Percentiles rank a stretch among this genome's conserved stretches.
These are phyloP conservation scores for Tragelaphus eurycerus DNA, from an alignment of 2,797 vertebrate species.

Conservation along the genomic window DNA sequence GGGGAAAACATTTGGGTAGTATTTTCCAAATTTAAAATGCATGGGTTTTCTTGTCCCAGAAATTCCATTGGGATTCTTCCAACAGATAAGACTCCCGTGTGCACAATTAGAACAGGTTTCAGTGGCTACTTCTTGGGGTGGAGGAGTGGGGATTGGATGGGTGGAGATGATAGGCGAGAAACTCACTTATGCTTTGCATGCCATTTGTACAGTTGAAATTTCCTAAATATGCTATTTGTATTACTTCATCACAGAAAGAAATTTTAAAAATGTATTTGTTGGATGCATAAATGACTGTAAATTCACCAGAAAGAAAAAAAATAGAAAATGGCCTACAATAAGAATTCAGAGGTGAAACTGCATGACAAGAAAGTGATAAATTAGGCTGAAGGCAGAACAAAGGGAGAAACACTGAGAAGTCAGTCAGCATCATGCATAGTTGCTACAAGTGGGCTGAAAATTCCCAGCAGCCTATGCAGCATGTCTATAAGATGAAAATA, in stretches of 20 bases:
- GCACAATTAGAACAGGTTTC: not conserved
- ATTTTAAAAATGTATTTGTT: not conserved
- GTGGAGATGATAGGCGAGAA: not conserved
- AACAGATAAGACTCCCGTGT: not conserved
- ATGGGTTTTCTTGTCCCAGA: not conserved
- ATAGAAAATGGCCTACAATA: not conserved
- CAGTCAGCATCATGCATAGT: not conserved
- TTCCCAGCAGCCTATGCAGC: not conserved
- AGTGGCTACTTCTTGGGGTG: not conserved
- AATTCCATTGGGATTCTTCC: not conserved
- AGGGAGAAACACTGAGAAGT: not conserved
- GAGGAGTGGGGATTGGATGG: not conserved
- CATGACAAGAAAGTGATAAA: not conserved
- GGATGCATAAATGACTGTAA: not conserved
- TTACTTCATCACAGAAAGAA: not conserved
- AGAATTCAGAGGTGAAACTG: not conserved
- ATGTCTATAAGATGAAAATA: not conserved
- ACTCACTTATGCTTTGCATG: not conserved
- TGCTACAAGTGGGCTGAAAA: not conserved
- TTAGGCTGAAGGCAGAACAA: not conserved
- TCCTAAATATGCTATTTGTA: not conserved
- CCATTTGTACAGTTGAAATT: not conserved
- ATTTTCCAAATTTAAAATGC: not conserved
- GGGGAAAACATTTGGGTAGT: not conserved
- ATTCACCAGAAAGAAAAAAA: not conserved